Evolutionary conservation across 2,113 vertebrate genomes (phyloP).

Genomic region (Rafetus swinhoei): DNA sequence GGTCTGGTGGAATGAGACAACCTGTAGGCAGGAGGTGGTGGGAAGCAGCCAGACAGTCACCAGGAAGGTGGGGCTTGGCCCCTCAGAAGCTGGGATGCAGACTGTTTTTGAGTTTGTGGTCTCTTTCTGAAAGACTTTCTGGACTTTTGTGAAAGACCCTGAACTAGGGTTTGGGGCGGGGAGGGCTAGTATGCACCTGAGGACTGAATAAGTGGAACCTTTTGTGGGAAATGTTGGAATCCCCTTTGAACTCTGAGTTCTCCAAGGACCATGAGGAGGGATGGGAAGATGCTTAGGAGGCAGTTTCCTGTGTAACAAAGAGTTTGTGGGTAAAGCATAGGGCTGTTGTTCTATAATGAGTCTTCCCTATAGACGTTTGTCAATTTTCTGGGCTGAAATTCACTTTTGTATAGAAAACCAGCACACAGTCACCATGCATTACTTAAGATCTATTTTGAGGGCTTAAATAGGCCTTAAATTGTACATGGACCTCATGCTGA

Average conservation of each 20-base stretch:
- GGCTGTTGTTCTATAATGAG: neutral
- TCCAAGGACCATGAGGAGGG: neutral
- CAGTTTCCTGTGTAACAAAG: neutral
- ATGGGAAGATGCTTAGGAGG: no score
- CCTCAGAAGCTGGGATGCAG: neutral
- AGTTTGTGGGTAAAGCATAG: neutral
- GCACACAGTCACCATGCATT: neutral
- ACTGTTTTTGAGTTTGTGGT: neutral
- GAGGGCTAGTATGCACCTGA: neutral
- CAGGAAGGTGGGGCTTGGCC: neutral
- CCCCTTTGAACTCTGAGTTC: neutral
- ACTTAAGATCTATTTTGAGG: neutral
- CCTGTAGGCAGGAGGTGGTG: neutral
- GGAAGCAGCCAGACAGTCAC: neutral
- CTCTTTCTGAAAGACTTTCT: neutral
- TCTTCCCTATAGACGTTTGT: neutral
- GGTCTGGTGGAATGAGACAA: neutral
- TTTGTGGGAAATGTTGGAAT: neutral
- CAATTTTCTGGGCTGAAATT: fast-evolving
- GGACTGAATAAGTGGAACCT: neutral
- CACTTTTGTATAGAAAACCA: neutral
- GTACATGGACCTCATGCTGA: fast-evolving
- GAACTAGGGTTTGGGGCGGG: neutral
- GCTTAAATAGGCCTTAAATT: neutral
- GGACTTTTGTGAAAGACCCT: neutral